phyloP scores from a whole-genome alignment of 2,888 invertebrate genomes.

The Phrixothrix hirtus region DNA sequence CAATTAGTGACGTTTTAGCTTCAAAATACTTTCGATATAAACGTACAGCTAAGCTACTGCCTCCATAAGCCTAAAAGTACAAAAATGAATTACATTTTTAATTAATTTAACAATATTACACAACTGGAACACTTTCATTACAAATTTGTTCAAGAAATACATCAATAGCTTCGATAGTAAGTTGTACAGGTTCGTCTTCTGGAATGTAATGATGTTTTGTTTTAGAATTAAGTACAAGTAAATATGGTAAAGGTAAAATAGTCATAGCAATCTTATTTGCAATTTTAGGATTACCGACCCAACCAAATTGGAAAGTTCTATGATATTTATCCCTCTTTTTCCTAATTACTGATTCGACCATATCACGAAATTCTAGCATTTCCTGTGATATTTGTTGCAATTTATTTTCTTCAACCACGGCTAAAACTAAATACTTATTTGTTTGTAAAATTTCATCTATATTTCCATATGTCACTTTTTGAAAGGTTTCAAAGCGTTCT shows the following conservation, averaged over 20 bases:
- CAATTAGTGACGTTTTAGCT: conserved; percentile 73
- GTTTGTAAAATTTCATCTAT: conserved; percentile 82
- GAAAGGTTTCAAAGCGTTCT: conserved; percentile 87
- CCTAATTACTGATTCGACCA: conserved; percentile 73
- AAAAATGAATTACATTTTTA: not conserved
- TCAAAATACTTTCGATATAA: conserved; percentile 84
- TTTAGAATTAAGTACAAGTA: conserved; percentile 89
- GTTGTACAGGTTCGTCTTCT: conserved; percentile 77
- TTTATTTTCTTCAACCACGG: conserved; percentile 86
- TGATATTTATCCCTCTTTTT: conserved; percentile 79
- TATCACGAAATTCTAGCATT: conserved; percentile 76
- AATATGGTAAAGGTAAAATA: conserved; percentile 77
- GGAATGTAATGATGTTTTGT: conserved; percentile 92
- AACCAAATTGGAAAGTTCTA: conserved; percentile 81
- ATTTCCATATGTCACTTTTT: conserved; percentile 83
- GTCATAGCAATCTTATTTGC: conserved; percentile 94
- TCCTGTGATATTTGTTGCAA: conserved; percentile 77
- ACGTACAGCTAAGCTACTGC: conserved; percentile 76
- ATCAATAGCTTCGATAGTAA: conserved; percentile 78
- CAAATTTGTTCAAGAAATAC: conserved; percentile 76
- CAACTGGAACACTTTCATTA: conserved; percentile 76
- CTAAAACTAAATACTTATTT: conserved; percentile 84
- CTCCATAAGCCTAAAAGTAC: conserved; percentile 74
- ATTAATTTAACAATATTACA: conserved; percentile 10
- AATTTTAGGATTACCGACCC: conserved; percentile 88